Base-by-base conservation (phyloP, 1,140 invertebrate species). In the Drosophila carrolli region DNA sequence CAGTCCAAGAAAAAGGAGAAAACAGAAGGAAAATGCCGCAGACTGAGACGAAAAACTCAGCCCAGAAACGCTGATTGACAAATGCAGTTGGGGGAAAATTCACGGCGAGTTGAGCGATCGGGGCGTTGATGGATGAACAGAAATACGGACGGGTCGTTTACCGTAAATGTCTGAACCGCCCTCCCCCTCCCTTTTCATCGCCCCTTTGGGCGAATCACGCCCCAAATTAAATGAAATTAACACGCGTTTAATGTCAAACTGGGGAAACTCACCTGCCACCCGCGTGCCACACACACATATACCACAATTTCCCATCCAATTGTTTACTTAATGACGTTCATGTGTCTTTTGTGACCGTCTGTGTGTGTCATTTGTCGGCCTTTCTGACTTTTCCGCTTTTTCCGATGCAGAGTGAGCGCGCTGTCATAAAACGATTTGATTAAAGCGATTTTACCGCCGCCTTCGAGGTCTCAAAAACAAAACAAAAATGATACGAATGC, bases 341-440 rank as follows among this genome's bases (percentile, higher is more conserved):
- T 89, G 80, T 88, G 83, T 88, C 80, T 86, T 53, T 61, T 62
- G 50, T 55, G 32, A 60, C 41, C 23, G 35, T n/a, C 55, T 41
- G n/a, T 41, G 61, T 74, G 68, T 83, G 85, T 90, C 78, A 84
- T 81, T 81, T 90, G 85, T 85, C 84, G 84, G 84, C 81, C 59
- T 89, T 57, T 41, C 63, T 46, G 84, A 77, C 75, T 71, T 65
- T 53, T 41, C 65, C 48, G 61, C 47, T 66, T 67, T 68, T 68
- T 60, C 23, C 23, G 23, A 23, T 50, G 65, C 81, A 66, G 60
- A 79, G 47, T 84, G 50, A 32, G 51, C 32, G 60, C 51, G 72
- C 81, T 85, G 86, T 90, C 86, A 90, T 90, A 90, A 90, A 90
- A 71, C 83, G 71, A 82, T 90, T 86, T 90, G 86, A 90, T 90